Evolutionary conservation across 2,888 invertebrate species (phyloP), one percentile per base, ranked within the genome.

Genomic region (Aleiodes alternator): DNA sequence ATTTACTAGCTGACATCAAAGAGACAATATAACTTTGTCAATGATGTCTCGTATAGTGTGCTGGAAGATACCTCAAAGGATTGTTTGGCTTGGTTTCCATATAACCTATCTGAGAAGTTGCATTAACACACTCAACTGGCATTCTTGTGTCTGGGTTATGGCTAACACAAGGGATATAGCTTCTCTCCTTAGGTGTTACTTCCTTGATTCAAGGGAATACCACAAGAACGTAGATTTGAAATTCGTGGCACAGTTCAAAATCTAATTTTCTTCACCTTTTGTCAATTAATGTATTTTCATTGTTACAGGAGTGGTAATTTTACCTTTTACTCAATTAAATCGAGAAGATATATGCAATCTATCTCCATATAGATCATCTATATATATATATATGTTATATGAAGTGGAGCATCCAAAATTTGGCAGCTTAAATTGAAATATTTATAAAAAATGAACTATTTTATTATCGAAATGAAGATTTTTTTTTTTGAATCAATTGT

Each of bases 61-160:
- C 34, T 29, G 29, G 50, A 9, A 66, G 12, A 57, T 66, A 51
- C 50, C 34, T 31, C 68, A 29, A 29, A 68, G n/a, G 23, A 68
- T 34, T 53, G 68, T 51, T 68, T 31, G 31, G 51, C 50, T 68
- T 48, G 53, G 50, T 68, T 68, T 6, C 23, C 51, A 50, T 68
- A 50, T 68, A 50, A 59, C 43, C 68, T 31, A 68, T 68, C 50
- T n/a, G 14, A 29, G 31, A 31, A 64, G 16, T n/a, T 9, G 53
- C 31, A 31, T 68, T 68, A 51, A 53, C 23, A 53, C 23, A 50
- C 16, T 50, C 51, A 51, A 48, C 64, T 43, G 8, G 64, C 48
- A 48, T 8, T 64, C 64, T 64, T 48, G 64, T 48, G 43, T 43
- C 43, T 14, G 23, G 7, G 6, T 48, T 34, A 34, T 29, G 59